These are phyloP conservation scores for Pomacea maculata DNA, from an alignment of 1,140 invertebrate genomes.

Conservation along the genomic window DNA sequence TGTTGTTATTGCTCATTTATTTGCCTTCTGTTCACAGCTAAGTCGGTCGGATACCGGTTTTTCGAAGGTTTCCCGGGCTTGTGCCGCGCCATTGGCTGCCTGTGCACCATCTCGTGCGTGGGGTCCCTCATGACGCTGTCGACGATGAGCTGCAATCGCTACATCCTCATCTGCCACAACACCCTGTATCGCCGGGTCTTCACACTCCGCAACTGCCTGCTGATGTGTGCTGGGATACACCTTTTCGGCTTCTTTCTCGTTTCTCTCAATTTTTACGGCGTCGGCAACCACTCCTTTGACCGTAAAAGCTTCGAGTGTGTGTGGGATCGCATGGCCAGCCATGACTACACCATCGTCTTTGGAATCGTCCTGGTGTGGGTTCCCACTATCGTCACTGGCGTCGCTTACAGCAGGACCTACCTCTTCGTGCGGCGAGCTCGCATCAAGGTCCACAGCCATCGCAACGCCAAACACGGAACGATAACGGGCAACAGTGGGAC, in stretches of 20 bases:
- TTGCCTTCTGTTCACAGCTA: slow-evolving; percentile 30
- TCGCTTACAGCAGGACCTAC: slow-evolving; percentile 51
- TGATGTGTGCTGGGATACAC: slow-evolving; percentile 40
- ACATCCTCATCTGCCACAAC: slow-evolving; percentile 52
- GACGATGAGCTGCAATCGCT: slow-evolving; percentile 51
- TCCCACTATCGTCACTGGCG: slow-evolving; percentile 41
- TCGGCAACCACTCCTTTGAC: slow-evolving; percentile 54
- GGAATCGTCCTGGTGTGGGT: slow-evolving; percentile 45
- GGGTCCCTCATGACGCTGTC: slow-evolving; percentile 50
- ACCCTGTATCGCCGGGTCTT: slow-evolving; percentile 45
- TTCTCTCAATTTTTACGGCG: slow-evolving; percentile 39
- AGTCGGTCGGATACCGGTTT: slow-evolving; percentile 45
- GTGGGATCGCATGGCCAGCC: slow-evolving; percentile 54
- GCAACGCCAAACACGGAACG: background rate
- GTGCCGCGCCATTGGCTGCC: slow-evolving; percentile 47
- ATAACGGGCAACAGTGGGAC: no score
- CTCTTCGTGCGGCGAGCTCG: slow-evolving; percentile 29
- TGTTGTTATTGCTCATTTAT: no score
- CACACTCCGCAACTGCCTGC: slow-evolving; percentile 36
- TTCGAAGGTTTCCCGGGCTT: slow-evolving; percentile 46
- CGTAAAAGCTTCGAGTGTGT: slow-evolving; percentile 51
- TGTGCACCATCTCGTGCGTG: slow-evolving; percentile 51
- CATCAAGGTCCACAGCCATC: slow-evolving; percentile 21
- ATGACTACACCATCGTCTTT: slow-evolving; percentile 52
- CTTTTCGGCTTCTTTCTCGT: slow-evolving; percentile 39